Conservation (phyloP, 2,888 invertebrate species). For the Arctia plantaginis region DNA sequence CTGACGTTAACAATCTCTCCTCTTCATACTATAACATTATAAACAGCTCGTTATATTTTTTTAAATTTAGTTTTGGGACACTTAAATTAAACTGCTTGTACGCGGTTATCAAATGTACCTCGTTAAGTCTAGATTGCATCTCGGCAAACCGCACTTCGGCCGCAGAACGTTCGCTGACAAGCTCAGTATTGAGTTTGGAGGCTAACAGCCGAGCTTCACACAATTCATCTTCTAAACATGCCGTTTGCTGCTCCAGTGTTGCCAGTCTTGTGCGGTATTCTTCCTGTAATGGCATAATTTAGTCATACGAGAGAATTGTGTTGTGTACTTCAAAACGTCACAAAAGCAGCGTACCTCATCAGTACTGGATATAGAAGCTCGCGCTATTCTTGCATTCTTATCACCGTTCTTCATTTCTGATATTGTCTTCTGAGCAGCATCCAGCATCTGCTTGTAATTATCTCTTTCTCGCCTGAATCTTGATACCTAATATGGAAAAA, state of each 20-base stretch:
- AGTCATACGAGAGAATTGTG: neutral
- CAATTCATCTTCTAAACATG: conserved; percentile 94
- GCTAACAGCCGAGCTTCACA: conserved; percentile 93
- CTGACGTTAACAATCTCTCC: conserved; percentile 93
- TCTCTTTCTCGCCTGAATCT: conserved; percentile 95
- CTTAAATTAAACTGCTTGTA: neutral
- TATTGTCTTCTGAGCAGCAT: conserved; percentile 94
- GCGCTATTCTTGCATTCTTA: conserved; percentile 79
- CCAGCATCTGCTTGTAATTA: conserved; percentile 95
- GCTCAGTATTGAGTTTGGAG: conserved; percentile 94
- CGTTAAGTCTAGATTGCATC: conserved; percentile 94
- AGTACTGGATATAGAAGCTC: conserved; percentile 89
- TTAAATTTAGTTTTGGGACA: neutral
- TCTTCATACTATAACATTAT: conserved; percentile 90
- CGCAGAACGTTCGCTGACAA: conserved; percentile 95
- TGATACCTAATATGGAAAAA: conserved; percentile 72
- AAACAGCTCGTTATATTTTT: neutral
- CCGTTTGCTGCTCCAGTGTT: conserved; percentile 93
- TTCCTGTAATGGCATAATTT: conserved; percentile 77
- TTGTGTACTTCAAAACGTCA: neutral
- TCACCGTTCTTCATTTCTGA: conserved; percentile 90
- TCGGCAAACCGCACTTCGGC: conserved; percentile 95
- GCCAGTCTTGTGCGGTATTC: conserved; percentile 91
- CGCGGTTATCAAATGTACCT: conserved; percentile 78
- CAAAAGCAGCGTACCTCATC: conserved; percentile 87